These are phyloP conservation scores for Luscinia luscinia DNA, from an alignment of 2,797 vertebrate genomes.

Conservation along the genomic window DNA sequence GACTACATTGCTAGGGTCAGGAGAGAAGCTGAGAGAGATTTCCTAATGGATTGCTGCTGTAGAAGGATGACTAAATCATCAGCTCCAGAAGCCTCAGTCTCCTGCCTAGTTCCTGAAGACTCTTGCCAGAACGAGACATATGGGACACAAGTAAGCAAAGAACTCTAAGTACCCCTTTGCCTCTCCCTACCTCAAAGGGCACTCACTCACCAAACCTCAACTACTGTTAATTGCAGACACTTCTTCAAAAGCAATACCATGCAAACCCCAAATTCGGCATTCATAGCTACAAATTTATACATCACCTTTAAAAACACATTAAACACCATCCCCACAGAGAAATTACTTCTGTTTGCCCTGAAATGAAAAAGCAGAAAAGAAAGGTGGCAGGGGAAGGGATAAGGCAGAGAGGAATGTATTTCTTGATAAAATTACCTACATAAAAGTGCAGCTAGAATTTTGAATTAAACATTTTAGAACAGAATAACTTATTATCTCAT, in stretches of 20 bases:
- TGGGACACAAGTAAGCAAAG: neutral
- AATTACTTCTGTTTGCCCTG: neutral
- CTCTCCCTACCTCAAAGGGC: neutral
- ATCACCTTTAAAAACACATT: neutral
- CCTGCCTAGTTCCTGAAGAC: neutral
- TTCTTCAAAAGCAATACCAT: neutral
- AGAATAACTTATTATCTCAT: neutral
- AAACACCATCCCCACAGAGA: neutral
- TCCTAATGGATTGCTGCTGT: neutral
- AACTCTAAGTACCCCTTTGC: neutral
- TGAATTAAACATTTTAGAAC: neutral
- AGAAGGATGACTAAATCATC: neutral
- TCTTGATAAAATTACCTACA: neutral
- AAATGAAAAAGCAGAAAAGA: neutral
- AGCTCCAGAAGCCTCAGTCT: neutral
- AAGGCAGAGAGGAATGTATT: neutral
- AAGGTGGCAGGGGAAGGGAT: rapidly evolving
- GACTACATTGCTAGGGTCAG: neutral
- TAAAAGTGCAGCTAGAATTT: neutral
- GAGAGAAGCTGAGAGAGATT: neutral
- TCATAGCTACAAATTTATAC: neutral
- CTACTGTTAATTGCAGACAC: neutral
- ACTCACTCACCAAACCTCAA: neutral
- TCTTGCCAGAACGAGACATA: neutral
- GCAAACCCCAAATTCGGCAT: neutral